These are phyloP conservation scores for Aplocera efformata DNA, from an alignment of 2,888 invertebrate genomes.

Conservation along the genomic window DNA sequence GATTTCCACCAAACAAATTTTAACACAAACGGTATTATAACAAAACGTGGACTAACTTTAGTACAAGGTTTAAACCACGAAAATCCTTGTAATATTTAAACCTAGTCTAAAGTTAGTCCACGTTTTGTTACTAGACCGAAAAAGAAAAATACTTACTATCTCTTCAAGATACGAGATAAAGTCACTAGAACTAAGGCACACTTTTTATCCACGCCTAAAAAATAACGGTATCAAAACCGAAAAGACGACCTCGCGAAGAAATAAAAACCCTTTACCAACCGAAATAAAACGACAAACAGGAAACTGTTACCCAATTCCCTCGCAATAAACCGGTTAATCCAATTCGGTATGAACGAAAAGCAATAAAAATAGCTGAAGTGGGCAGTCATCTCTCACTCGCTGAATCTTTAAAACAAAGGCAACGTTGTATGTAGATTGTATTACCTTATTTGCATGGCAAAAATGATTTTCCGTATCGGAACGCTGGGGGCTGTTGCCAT, in stretches of 20 bases:
- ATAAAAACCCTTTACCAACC: neutral
- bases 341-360: constrained; percentile 10
- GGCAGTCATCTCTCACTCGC: constrained; percentile 22
- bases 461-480: constrained; percentile 50
- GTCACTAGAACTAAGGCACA: too few relatives aligned
- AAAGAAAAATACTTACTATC: too few relatives aligned
- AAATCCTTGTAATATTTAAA: too few relatives aligned
- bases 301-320: constrained; percentile 5
- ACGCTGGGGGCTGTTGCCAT: constrained; percentile 21
- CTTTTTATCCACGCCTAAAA: too few relatives aligned
- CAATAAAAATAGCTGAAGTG: constrained; percentile 21
- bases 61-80: too few relatives aligned
- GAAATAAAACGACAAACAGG: constrained; percentile 12
- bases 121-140: too few relatives aligned
- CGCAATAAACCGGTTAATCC: constrained; percentile 13
- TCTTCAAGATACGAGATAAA: too few relatives aligned
- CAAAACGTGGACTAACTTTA: too few relatives aligned
- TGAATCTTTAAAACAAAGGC: constrained; percentile 43
- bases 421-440: constrained; percentile 46
- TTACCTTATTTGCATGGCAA: constrained; percentile 53
- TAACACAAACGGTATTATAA: too few relatives aligned
- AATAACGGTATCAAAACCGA: neutral
- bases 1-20: too few relatives aligned
- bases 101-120: too few relatives aligned
- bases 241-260: neutral